A percentile compares a stretch with the other conserved stretches of the same genome.
These are phyloP conservation scores for Disparrhopalites patrizii DNA, from an alignment of 2,888 invertebrate genomes.

Conservation along the genomic window DNA sequence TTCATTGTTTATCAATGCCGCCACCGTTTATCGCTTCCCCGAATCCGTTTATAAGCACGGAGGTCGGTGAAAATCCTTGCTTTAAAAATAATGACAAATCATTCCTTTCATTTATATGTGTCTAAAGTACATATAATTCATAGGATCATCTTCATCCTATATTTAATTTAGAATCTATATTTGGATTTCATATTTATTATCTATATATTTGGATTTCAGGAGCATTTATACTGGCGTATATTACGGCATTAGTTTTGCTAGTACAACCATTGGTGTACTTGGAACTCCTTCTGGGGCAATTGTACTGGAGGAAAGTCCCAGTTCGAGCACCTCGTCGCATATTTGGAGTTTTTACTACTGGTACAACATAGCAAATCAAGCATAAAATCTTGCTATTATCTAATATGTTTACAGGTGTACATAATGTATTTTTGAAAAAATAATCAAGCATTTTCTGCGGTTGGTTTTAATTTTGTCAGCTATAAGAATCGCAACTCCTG, in stretches of 20 bases:
- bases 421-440: neutral
- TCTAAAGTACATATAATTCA: too few relatives aligned
- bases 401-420: too few relatives aligned
- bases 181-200: neutral
- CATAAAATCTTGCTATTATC: neutral
- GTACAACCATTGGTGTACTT: slow-evolving; percentile 10
- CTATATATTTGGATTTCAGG: neutral
- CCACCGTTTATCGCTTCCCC: neutral
- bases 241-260: neutral
- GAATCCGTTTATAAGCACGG: neutral
- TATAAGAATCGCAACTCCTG: neutral
- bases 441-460: neutral
- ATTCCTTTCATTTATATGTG: too few relatives aligned
- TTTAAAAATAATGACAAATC: too few relatives aligned
- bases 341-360: neutral
- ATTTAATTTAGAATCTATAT: too few relatives aligned
- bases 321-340: neutral
- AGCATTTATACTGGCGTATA: neutral
- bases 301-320: neutral
- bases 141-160: too few relatives aligned
- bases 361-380: neutral
- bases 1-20: neutral
- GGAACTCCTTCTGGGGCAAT: slow-evolving; percentile 7
- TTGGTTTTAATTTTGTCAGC: too few relatives aligned
- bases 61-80: too few relatives aligned